phyloP scores from a whole-genome alignment of 2,888 invertebrate species.

The Dasysyrphus albostriatus region DNA sequence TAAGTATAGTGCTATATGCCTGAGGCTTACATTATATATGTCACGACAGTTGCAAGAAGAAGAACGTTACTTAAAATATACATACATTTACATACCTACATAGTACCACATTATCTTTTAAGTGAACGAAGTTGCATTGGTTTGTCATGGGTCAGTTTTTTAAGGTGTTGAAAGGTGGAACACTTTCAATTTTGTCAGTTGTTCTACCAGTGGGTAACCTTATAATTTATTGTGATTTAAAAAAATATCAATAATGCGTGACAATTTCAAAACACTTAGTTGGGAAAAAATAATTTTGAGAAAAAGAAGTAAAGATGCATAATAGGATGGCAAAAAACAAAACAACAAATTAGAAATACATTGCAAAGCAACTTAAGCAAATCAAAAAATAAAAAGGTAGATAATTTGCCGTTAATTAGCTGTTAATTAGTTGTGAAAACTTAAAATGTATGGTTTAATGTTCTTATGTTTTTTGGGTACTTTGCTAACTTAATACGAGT shows the following conservation, averaged over 20 bases:
- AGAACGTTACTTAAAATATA: not conserved
- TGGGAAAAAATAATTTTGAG: not conserved
- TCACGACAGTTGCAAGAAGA: conserved; percentile 4
- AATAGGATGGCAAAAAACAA: too few relatives aligned
- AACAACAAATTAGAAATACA: too few relatives aligned
- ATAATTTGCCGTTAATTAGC: too few relatives aligned
- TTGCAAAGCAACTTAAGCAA: too few relatives aligned
- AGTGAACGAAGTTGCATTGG: not conserved
- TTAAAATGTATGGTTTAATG: too few relatives aligned
- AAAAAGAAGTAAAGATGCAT: too few relatives aligned
- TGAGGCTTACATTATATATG: not conserved
- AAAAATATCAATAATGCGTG: not conserved
- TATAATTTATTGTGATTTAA: too few relatives aligned
- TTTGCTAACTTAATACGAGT: too few relatives aligned
- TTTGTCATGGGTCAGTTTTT: conserved; percentile 1
- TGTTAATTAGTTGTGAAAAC: too few relatives aligned
- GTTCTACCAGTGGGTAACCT: too few relatives aligned
- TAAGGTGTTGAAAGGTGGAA: not conserved
- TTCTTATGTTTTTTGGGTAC: too few relatives aligned
- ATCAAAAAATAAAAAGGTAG: too few relatives aligned
- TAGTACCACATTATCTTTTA: not conserved
- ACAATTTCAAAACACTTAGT: not conserved
- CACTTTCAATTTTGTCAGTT: conserved; percentile 9
- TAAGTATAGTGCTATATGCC: not conserved
- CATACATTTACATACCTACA: not conserved